Evolutionary conservation across 2,797 vertebrate species (phyloP).

Genomic region (Chanos chanos): DNA sequence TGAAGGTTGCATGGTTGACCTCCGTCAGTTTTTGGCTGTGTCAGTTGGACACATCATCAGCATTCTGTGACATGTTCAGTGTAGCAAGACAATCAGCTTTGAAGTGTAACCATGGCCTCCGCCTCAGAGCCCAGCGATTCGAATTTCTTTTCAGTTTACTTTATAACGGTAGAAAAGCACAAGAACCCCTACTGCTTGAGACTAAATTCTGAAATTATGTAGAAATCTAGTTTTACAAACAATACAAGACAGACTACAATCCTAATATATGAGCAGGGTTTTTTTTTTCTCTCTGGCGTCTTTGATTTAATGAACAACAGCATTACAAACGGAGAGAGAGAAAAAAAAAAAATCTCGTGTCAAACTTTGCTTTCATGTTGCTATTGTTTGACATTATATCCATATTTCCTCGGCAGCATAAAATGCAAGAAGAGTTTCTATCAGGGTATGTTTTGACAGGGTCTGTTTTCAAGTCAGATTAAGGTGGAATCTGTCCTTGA

Average conservation of each 20-base stretch:
- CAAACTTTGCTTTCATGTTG: conserved; percentile 20
- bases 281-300: neutral
- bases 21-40: conserved; percentile 65
- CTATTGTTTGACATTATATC: conserved; percentile 11
- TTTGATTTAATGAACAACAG: neutral
- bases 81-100: conserved; percentile 50
- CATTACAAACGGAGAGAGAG: neutral
- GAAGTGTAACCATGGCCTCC: conserved; percentile 57
- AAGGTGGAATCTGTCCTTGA: neutral
- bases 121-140: conserved; percentile 47
- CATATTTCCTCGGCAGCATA: conserved; percentile 3
- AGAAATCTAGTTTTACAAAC: no score
- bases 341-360: neutral
- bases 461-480: neutral
- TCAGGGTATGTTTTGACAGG: conserved; percentile 9
- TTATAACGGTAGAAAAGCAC: neutral
- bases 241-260: neutral
- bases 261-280: neutral
- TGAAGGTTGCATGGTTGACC: conserved; percentile 54
- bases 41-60: conserved; percentile 57
- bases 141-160: conserved; percentile 36
- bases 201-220: no score
- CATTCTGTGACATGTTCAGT: conserved; percentile 60
- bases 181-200: no score
- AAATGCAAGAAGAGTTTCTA: neutral